These are phyloP conservation scores for Podocnemis expansa DNA, from an alignment of 2,113 vertebrate genomes.

Conservation along the genomic window DNA sequence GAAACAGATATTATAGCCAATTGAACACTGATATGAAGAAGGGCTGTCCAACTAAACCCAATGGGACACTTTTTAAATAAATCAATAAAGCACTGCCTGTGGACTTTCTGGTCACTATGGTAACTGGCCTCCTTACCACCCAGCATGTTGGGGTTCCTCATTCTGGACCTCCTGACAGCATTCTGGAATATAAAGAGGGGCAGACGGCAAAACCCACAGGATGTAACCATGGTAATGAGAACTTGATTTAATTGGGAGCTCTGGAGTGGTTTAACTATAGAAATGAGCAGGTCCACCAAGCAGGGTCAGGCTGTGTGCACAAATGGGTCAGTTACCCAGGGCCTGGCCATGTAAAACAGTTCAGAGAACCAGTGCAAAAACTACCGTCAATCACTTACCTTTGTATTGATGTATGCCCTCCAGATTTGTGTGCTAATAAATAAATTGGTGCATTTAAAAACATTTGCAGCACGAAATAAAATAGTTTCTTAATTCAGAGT, in stretches of 20 bases:
- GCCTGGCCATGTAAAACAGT: no score
- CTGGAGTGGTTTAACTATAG: background rate
- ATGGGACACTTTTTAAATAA: no score
- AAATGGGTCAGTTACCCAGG: no score
- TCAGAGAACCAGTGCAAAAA: background rate
- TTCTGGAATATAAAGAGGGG: background rate
- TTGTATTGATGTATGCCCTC: background rate
- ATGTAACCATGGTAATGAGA: background rate
- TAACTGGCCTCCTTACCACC: background rate
- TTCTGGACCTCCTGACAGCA: background rate
- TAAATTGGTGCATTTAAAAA: background rate
- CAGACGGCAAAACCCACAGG: background rate
- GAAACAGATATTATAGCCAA: no score
- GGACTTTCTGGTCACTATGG: background rate
- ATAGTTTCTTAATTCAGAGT: background rate
- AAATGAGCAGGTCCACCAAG: background rate
- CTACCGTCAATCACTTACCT: background rate
- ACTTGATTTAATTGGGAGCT: background rate
- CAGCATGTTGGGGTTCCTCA: background rate
- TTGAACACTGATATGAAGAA: background rate
- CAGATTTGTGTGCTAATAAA: background rate
- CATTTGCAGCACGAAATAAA: background rate
- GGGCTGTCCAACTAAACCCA: background rate
- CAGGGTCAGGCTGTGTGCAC: no score
- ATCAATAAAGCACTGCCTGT: background rate